phyloP scores from a whole-genome alignment of 2,797 vertebrate species.

The Microchirus variegatus region DNA sequence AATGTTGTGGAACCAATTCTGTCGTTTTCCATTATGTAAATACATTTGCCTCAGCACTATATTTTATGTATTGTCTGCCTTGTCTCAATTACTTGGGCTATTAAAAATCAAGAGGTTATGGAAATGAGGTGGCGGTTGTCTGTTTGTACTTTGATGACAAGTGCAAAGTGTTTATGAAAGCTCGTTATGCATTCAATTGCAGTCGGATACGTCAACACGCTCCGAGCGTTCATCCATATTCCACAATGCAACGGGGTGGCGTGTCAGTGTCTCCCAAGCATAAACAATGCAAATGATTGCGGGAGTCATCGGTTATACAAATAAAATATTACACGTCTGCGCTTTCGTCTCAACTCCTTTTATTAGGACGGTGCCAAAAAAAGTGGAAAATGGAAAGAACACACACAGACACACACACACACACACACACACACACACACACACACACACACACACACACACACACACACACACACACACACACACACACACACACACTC shows the following conservation, averaged over 20 bases:
- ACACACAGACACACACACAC: too few relatives aligned
- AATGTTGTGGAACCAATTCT: conserved; percentile 87
- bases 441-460: too few relatives aligned
- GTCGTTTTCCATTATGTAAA: conserved; percentile 88
- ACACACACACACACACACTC: too few relatives aligned
- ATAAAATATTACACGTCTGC: conserved; percentile 23
- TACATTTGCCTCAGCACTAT: conserved; percentile 83
- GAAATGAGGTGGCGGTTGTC: conserved; percentile 72
- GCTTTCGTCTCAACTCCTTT: conserved; percentile 5
- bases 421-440: too few relatives aligned
- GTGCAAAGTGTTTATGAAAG: conserved; percentile 72
- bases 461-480: too few relatives aligned
- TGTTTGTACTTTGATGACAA: conserved; percentile 71
- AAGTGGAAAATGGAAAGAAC: neutral
- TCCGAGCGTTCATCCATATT: conserved; percentile 66
- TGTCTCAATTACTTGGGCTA: conserved; percentile 84
- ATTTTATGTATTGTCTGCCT: conserved; percentile 84
- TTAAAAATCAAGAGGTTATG: conserved; percentile 82
- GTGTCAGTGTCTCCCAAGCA: conserved; percentile 32
- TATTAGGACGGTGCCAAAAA: conserved; percentile 6
- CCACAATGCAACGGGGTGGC: conserved; percentile 55
- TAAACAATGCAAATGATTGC: conserved; percentile 23
- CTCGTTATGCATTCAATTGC: conserved; percentile 67
- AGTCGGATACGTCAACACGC: conserved; percentile 58
- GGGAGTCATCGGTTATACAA: conserved; percentile 24